Conservation (phyloP, 2,888 invertebrate species). For the Drosophila anomalata region DNA sequence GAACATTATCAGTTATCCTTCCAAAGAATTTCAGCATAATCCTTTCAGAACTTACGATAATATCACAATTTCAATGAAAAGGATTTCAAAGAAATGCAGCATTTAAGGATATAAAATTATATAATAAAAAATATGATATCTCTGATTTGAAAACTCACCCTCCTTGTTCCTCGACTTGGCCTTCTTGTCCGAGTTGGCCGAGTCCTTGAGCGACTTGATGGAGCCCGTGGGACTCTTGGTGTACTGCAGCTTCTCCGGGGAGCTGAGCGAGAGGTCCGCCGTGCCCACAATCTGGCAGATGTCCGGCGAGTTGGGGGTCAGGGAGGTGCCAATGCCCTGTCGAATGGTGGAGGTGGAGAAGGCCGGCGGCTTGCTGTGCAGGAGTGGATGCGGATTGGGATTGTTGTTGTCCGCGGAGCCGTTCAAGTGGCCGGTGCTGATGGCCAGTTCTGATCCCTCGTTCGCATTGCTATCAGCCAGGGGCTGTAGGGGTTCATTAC, state of each 20-base stretch:
- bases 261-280: conserved; percentile 74
- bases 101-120: neutral
- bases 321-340: conserved; percentile 83
- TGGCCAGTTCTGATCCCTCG: conserved; percentile 39
- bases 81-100: neutral
- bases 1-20: neutral
- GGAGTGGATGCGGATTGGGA: conserved; percentile 21
- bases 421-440: conserved; percentile 35
- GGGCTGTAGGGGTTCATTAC: conserved; percentile 48
- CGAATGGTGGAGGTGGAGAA: conserved; percentile 83
- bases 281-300: conserved; percentile 81
- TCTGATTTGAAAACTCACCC: conserved; percentile 72
- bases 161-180: conserved; percentile 83
- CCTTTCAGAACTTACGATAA: neutral
- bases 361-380: conserved; percentile 70
- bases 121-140: neutral
- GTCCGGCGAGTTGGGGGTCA: conserved; percentile 82
- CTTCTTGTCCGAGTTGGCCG: conserved; percentile 82
- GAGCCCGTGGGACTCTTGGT: conserved; percentile 86
- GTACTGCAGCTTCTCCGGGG: conserved; percentile 82
- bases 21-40: neutral
- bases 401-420: conserved; percentile 59
- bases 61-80: neutral
- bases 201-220: conserved; percentile 85
- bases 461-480: conserved; percentile 69